Evolutionary conservation across 2,797 vertebrate genomes (phyloP).

Genomic region (Phrynocephalus guinanensis): DNA sequence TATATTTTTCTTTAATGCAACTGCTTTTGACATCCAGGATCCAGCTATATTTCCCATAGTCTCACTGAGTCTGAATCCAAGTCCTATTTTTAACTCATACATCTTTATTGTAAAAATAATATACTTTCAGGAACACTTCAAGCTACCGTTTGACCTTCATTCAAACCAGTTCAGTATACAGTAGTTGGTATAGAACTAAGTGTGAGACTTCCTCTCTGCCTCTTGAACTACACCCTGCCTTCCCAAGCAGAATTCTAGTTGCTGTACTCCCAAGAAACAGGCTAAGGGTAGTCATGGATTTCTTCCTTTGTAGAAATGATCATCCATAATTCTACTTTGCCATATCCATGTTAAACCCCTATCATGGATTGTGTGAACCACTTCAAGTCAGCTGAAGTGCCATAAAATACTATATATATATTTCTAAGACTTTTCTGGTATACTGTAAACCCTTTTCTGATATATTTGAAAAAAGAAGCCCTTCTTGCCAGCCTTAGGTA

Average conservation of each 20-base stretch:
- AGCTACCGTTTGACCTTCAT: background rate
- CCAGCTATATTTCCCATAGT: background rate
- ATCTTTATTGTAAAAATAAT: background rate
- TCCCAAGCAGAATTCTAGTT: background rate
- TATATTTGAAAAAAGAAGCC: slow-evolving; percentile 4
- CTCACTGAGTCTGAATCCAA: background rate
- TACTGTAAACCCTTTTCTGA: background rate
- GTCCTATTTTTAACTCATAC: background rate
- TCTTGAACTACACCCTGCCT: too few relatives aligned
- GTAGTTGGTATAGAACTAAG: background rate
- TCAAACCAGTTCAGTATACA: background rate
- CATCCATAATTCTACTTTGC: background rate
- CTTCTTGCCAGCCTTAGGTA: background rate
- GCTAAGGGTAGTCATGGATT: background rate
- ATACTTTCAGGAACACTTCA: background rate
- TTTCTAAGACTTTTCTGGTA: slow-evolving; percentile 21
- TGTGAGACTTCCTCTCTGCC: background rate
- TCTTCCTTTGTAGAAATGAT: background rate
- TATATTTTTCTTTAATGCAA: background rate
- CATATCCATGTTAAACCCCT: background rate
- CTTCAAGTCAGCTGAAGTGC: background rate
- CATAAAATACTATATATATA: slow-evolving; percentile 5
- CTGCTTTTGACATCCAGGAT: background rate
- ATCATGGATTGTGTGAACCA: slow-evolving; percentile 6
- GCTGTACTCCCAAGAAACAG: background rate